Conservation (phyloP, 2,888 invertebrate genomes). For the Taphrorychus bicolor region DNA sequence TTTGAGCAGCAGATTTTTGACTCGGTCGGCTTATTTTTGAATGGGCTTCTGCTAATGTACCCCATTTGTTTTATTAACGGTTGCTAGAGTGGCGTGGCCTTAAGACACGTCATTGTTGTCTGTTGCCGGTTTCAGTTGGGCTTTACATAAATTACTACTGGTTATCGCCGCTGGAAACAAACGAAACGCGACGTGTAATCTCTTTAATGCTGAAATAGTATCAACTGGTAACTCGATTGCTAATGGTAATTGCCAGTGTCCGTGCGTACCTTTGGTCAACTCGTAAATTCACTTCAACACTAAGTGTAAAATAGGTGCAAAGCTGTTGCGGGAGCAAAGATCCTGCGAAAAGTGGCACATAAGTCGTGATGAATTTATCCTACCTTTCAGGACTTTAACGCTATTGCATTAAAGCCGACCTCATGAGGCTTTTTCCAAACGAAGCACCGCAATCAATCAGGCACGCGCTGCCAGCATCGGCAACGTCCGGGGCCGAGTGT, state of each 20-base stretch:
- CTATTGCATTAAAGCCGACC: neutral
- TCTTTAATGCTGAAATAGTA: conserved; percentile 28
- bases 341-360: neutral
- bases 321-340: neutral
- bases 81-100: too few relatives aligned
- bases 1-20: conserved; percentile 1
- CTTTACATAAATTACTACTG: conserved; percentile 2
- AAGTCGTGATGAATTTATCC: neutral
- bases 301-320: conserved; percentile 21
- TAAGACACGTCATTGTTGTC: neutral
- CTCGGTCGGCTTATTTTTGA: conserved; percentile 7
- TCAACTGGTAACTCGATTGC: conserved; percentile 23
- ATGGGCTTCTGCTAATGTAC: neutral
- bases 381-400: neutral
- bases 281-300: conserved; percentile 19
- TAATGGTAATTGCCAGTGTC: conserved; percentile 29
- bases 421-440: neutral
- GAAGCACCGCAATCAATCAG: conserved; percentile 14
- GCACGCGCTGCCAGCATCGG: conserved; percentile 10
- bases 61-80: neutral
- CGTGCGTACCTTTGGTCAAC: conserved; percentile 22
- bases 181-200: conserved; percentile 28
- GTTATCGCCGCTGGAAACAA: conserved; percentile 7
- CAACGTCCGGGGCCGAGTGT: conserved; percentile 13
- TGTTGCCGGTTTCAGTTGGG: neutral